A percentile compares a stretch with the other conserved stretches of the same genome.
Conservation (phyloP, 2,888 invertebrate genomes). For the Microctonus hyperodae region DNA sequence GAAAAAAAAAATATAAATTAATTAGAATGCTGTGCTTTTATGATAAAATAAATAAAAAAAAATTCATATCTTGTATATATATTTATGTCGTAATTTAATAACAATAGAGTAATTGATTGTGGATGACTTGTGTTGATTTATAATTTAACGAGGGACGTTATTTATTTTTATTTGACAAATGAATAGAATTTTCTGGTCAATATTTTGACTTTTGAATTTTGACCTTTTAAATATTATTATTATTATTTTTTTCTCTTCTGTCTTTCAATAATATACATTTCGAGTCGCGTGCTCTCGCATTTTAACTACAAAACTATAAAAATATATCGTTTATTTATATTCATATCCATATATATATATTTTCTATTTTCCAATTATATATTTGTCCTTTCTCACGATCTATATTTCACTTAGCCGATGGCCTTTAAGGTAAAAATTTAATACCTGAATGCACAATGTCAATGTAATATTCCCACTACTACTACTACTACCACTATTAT, state of each 20-base stretch:
- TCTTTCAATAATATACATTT: background rate
- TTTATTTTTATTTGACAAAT: background rate
- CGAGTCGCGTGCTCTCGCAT: background rate
- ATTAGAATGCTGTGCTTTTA: too few species aligned
- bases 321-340: background rate
- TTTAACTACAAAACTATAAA: background rate
- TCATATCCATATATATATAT: background rate
- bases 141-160: background rate
- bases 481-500: too few species aligned
- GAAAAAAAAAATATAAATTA: background rate
- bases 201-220: background rate
- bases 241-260: too few species aligned
- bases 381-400: conserved; percentile 9
- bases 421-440: background rate
- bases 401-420: background rate
- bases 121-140: background rate
- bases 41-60: too few species aligned
- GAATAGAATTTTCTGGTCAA: background rate
- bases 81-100: background rate
- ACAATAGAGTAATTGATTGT: background rate
- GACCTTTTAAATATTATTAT: too few species aligned
- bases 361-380: background rate
- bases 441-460: conserved; percentile 7
- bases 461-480: conserved; percentile 8
- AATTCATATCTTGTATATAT: too few species aligned